A percentile compares a stretch with the other conserved stretches of the same genome.
Conservation (phyloP, 30 jellyfish, hydroid and myxozoan species). For the Cassiopea xamachana region DNA sequence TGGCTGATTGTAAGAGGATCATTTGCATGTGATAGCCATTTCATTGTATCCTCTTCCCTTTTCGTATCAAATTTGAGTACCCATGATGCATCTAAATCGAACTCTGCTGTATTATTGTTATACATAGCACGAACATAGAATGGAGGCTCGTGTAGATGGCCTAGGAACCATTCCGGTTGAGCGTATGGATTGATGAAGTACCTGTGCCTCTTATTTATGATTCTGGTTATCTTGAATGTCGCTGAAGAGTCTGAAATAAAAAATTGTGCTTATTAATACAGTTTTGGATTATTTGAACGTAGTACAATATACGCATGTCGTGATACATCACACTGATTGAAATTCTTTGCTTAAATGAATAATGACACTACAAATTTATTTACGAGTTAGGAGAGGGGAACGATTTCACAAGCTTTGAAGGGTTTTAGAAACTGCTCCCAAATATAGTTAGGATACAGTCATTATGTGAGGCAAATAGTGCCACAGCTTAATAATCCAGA, state of each 20-base stretch:
- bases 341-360: too few relatives aligned
- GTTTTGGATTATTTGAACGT: too few relatives aligned
- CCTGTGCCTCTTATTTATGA: slow-evolving; percentile 45
- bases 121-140: slow-evolving; percentile 73
- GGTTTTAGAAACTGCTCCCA: too few relatives aligned
- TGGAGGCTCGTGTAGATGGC: slow-evolving; percentile 80
- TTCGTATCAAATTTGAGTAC: slow-evolving; percentile 32
- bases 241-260: slow-evolving; percentile 64
- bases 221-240: slow-evolving; percentile 57
- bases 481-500: too few relatives aligned
- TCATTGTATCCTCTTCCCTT: slow-evolving; percentile 51
- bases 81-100: slow-evolving; percentile 72
- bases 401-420: too few relatives aligned
- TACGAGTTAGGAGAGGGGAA: too few relatives aligned
- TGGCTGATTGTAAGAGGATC: slow-evolving; percentile 54
- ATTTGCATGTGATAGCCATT: slow-evolving; percentile 57
- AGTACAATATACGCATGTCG: too few relatives aligned
- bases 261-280: background rate
- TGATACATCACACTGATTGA: too few relatives aligned
- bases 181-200: slow-evolving; percentile 57
- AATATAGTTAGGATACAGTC: too few relatives aligned
- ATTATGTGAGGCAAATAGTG: too few relatives aligned
- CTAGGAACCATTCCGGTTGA: slow-evolving; percentile 79
- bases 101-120: slow-evolving; percentile 80
- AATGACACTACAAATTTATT: too few relatives aligned